phyloP scores from a whole-genome alignment of 2,113 vertebrate genomes.

The Myotis davidii region DNA sequence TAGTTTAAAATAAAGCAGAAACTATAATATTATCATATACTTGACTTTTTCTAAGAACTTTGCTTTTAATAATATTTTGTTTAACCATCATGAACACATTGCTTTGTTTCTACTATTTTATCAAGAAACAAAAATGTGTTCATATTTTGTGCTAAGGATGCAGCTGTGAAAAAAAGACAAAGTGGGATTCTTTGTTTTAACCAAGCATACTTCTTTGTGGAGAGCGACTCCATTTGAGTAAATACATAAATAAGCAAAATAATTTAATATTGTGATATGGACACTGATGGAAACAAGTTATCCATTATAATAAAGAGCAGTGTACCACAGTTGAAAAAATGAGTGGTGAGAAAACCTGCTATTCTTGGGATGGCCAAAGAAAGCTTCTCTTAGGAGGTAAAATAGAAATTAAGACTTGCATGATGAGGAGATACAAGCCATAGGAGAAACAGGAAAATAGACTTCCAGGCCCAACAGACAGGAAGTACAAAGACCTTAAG shows the following conservation, averaged over 20 bases:
- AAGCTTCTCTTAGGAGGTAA: neutral
- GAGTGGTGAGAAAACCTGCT: neutral
- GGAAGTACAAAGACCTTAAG: neutral
- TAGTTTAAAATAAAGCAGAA: neutral
- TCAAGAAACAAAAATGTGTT: neutral
- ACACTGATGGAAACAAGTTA: neutral
- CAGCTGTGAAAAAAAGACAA: neutral
- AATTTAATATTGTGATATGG: neutral
- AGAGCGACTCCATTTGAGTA: neutral
- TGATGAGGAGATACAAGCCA: neutral
- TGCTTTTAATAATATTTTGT: neutral
- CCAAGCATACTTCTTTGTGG: neutral
- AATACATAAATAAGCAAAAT: neutral
- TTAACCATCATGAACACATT: neutral
- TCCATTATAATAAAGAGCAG: neutral
- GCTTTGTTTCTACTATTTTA: neutral
- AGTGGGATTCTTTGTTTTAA: neutral
- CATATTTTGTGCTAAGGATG: neutral
- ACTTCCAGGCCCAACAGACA: neutral
- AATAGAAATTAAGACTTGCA: neutral
- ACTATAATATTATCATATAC: neutral
- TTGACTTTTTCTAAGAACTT: slow-evolving; percentile 6
- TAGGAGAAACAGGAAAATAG: neutral
- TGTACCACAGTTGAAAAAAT: neutral
- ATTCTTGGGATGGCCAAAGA: neutral